Base-by-base conservation (phyloP, 2,888 invertebrate species). In the Trichogramma evanescens region DNA sequence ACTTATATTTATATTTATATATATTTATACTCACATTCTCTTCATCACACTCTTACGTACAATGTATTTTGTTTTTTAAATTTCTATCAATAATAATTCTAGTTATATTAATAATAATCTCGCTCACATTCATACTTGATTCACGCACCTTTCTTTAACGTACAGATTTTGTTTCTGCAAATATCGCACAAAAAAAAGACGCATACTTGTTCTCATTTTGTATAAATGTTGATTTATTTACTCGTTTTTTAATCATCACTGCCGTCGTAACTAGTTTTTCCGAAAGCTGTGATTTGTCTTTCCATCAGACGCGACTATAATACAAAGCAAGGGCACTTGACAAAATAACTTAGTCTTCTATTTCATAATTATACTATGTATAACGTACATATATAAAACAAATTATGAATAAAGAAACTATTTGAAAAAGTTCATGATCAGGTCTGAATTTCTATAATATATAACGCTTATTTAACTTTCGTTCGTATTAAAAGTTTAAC, bases 321-420 rank as follows among this genome's bases (percentile, higher is more conserved):
- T 82, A 82, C 81, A 82, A 82, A 82, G 82, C 82, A 83, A 82
- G 82, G 82, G 79, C 82, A 83, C 82, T 82, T 82, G 76, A 80
- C 81, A 81, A 82, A 82, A 82, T 82, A 82, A 82, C 81, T 82
- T 81, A 80, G 76, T 78, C 76, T 75, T 78, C 80, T 81, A 80
- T 81, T 75, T 73, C 72, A 73, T 76, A 76, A 74, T 76, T 73
- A 75, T 75, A 26, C 72, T 74, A 73, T 76, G 73, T 74, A 73
- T 76, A 76, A 76, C 76, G 70, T 74, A 75, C 74, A 75, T 74
- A 75, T 76, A 76, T 76, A 74, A 74, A 74, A 75, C 72, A 75
- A 76, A 74, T 74, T 71, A 72, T 69, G 73, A 72, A 72, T 75
- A 74, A 75, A 75, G 72, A 74, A 74, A 71, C 67, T 70, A 69